Percentiles rank a stretch among this genome's conserved stretches.
Evolutionary conservation across 2,888 invertebrate species (phyloP).

Genomic region (Icerya purchasi): DNA sequence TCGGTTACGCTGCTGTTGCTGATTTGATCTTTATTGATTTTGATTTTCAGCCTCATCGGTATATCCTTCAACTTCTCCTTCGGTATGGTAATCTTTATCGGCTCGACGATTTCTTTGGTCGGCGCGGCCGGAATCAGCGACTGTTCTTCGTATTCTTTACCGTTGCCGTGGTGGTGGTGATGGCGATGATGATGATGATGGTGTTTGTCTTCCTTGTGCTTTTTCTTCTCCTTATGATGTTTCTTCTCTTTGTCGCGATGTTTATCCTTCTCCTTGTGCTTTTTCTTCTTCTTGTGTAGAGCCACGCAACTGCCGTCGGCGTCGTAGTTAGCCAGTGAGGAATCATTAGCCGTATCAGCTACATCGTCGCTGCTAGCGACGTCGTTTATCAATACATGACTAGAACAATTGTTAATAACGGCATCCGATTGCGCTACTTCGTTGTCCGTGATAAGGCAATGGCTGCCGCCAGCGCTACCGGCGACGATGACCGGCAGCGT

Average conservation of each 20-base stretch:
- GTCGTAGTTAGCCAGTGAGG: slow-evolving; percentile 1
- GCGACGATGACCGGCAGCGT: slow-evolving; percentile 2
- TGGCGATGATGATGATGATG: slow-evolving; percentile 30
- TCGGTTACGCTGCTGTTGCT: neutral
- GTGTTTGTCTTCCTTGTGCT: slow-evolving; percentile 38
- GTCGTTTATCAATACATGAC: no score
- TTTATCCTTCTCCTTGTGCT: slow-evolving; percentile 15
- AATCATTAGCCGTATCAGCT: no score
- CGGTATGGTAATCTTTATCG: slow-evolving; percentile 10
- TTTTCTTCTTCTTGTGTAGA: slow-evolving; percentile 13
- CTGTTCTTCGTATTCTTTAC: neutral
- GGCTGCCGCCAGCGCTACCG: no score
- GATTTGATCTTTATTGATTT: slow-evolving; percentile 10
- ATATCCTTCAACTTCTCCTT: slow-evolving; percentile 5
- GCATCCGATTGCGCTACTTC: no score
- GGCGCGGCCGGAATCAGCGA: neutral
- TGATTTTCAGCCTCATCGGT: slow-evolving; percentile 11
- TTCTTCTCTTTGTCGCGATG: slow-evolving; percentile 15
- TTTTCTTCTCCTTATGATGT: slow-evolving; percentile 23
- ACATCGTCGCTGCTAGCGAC: no score
- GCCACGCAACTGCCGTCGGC: neutral
- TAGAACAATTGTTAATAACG: no score
- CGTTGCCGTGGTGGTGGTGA: slow-evolving; percentile 21
- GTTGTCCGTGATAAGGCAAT: no score
- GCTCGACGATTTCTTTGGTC: neutral